Conservation (phyloP, 2,797 vertebrate species). For the Catamblyrhynchus diadema region DNA sequence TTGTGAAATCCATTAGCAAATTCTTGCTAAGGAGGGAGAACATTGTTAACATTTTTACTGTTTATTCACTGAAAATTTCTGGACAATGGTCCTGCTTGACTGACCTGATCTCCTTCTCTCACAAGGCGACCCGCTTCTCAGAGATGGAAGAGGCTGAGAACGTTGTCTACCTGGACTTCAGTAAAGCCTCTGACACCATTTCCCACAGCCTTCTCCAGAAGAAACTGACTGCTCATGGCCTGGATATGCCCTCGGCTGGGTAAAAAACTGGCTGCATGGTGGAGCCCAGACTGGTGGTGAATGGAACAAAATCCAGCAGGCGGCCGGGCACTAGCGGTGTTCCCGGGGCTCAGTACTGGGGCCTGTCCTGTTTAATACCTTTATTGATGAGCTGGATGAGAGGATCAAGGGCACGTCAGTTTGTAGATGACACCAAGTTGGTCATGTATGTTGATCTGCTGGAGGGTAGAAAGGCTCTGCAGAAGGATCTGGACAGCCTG, state of each 20-base stretch:
- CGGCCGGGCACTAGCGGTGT: rapidly evolving
- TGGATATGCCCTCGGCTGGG: not conserved
- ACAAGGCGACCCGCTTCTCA: rapidly evolving
- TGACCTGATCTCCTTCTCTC: not conserved
- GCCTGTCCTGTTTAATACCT: not conserved
- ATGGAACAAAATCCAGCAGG: not conserved
- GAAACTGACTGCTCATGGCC: not conserved
- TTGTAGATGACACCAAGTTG: not conserved
- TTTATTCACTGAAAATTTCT: not conserved
- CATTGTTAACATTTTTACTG: not conserved
- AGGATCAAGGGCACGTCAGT: too few relatives aligned
- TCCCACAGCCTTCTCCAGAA: not conserved
- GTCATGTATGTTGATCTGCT: not conserved
- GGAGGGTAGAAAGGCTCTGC: not conserved
- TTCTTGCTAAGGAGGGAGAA: conserved; percentile 31
- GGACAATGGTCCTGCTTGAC: not conserved
- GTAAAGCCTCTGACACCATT: not conserved
- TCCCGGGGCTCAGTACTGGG: not conserved
- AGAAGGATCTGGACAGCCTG: not conserved
- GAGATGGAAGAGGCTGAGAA: not conserved
- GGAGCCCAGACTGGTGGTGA: too few relatives aligned
- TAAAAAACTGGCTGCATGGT: not conserved
- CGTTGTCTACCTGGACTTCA: not conserved
- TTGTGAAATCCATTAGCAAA: conserved; percentile 49
- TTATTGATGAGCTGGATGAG: not conserved